Evolutionary conservation across 2,888 invertebrate genomes (phyloP).

Genomic region (Heliconius erato): DNA sequence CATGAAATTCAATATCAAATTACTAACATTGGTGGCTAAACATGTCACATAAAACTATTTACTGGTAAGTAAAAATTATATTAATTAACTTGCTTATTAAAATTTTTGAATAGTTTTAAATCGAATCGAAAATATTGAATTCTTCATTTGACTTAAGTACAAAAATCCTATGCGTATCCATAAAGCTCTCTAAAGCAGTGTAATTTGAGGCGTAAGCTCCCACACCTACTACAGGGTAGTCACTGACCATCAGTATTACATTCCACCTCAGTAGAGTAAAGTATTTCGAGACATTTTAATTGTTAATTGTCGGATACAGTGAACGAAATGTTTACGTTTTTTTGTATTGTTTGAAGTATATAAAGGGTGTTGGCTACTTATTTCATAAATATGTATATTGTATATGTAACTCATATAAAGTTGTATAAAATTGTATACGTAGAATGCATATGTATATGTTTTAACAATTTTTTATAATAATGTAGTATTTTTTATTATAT

Average conservation of each 20-base stretch:
- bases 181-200: constrained; percentile 48
- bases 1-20: background rate
- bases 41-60: background rate
- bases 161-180: constrained; percentile 49
- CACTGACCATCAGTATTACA: constrained; percentile 69
- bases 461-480: too few relatives aligned
- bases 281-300: constrained; percentile 54
- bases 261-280: constrained; percentile 50
- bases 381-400: background rate
- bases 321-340: constrained; percentile 19
- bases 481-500: too few relatives aligned
- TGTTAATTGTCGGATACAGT: constrained; percentile 51
- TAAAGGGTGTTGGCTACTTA: background rate
- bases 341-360: background rate
- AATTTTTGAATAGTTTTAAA: too few relatives aligned
- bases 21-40: background rate
- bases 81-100: background rate
- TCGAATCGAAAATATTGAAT: background rate
- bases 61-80: background rate
- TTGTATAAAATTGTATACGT: background rate
- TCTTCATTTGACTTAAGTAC: background rate
- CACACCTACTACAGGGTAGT: constrained; percentile 74
- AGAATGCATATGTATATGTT: background rate
- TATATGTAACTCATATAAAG: background rate
- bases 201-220: constrained; percentile 60